Evolutionary conservation across 1,140 invertebrate species (phyloP).

Genomic region (Drosophila guanche): DNA sequence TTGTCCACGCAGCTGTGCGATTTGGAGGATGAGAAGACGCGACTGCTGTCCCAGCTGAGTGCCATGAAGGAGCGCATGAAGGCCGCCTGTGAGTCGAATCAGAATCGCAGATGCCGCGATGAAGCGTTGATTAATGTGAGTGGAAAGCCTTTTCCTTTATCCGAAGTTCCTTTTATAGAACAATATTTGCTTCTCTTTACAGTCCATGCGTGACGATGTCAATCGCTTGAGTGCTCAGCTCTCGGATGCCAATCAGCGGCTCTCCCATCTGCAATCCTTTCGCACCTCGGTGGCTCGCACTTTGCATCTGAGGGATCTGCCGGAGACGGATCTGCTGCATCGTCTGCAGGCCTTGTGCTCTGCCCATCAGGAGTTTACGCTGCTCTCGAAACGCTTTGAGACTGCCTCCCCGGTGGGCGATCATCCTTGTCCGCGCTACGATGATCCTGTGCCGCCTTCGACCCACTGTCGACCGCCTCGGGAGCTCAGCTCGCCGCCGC

Average conservation of each 20-base stretch:
- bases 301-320: slow-evolving; percentile 83
- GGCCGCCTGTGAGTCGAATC: slow-evolving; percentile 76
- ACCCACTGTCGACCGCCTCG: slow-evolving; percentile 74
- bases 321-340: slow-evolving; percentile 79
- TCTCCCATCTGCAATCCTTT: slow-evolving; percentile 90
- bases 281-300: slow-evolving; percentile 88
- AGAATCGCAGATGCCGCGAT: slow-evolving; percentile 84
- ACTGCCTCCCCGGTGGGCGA: slow-evolving; percentile 77
- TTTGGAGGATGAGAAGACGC: slow-evolving; percentile 78
- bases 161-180: not conserved
- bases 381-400: slow-evolving; percentile 86
- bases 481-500: slow-evolving; percentile 49
- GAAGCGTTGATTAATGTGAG: slow-evolving; percentile 87
- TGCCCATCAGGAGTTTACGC: slow-evolving; percentile 87
- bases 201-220: slow-evolving; percentile 89
- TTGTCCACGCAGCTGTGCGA: slow-evolving; percentile 85
- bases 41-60: slow-evolving; percentile 66
- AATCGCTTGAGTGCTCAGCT: slow-evolving; percentile 88
- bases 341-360: slow-evolving; percentile 81
- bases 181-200: slow-evolving; percentile 5
- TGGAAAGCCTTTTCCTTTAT: slow-evolving; percentile 32
- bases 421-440: slow-evolving; percentile 78
- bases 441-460: slow-evolving; percentile 75
- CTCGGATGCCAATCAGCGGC: slow-evolving; percentile 88
- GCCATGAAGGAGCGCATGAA: slow-evolving; percentile 76